Conservation (phyloP, 2,113 vertebrate genomes). For the Tetrao urogallus region DNA sequence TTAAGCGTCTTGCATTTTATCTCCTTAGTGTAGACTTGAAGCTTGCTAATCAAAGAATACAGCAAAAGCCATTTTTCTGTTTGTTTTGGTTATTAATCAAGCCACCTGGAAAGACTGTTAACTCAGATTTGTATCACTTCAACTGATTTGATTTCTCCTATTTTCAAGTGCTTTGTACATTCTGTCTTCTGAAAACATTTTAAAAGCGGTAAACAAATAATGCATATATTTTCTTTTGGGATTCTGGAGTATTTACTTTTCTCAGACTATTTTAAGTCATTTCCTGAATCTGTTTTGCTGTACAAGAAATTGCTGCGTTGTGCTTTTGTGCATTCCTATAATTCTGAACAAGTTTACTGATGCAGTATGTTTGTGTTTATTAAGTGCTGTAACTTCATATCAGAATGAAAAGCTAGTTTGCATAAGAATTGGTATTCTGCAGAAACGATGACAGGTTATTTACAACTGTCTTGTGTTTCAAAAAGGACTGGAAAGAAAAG, state of each 20-base stretch:
- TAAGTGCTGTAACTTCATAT: not conserved
- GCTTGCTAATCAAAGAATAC: not conserved
- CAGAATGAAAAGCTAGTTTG: not conserved
- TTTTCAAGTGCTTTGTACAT: not conserved
- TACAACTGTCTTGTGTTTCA: not conserved
- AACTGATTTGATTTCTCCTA: not conserved
- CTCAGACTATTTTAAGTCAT: not conserved
- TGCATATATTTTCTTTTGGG: not conserved
- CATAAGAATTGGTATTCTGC: not conserved
- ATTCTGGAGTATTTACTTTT: slow-evolving; percentile 38
- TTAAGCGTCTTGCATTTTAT: not conserved
- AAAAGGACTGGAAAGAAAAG: not conserved
- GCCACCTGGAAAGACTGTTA: not conserved
- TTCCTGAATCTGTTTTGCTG: not conserved
- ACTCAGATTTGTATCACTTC: slow-evolving; percentile 2
- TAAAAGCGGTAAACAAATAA: slow-evolving; percentile 22
- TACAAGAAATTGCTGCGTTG: not conserved
- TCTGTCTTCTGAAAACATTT: not conserved
- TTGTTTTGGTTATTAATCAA: slow-evolving; percentile 6
- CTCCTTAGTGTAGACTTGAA: not conserved
- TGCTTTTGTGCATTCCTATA: not conserved
- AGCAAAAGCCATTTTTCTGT: not conserved
- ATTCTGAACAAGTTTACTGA: not conserved
- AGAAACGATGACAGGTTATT: not conserved
- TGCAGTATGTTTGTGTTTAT: not conserved